These are phyloP conservation scores for Ptilorrhoa leucosticta DNA, from an alignment of 2,113 vertebrate genomes.

Conservation along the genomic window DNA sequence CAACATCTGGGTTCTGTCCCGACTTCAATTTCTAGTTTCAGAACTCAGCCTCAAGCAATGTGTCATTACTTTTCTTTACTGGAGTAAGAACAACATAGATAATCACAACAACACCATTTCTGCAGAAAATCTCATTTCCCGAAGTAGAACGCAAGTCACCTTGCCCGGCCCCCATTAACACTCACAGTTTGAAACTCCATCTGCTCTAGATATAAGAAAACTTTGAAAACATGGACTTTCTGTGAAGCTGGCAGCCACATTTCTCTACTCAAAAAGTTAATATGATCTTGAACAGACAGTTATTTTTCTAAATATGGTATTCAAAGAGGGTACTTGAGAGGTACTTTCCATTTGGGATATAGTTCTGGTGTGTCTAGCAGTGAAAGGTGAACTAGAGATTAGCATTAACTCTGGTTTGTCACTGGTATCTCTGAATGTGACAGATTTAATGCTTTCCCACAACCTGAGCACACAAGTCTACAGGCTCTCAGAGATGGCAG, in stretches of 20 bases:
- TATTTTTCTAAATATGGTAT: neutral
- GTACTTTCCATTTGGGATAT: neutral
- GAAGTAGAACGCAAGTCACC: neutral
- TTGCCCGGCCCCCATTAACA: fast-evolving
- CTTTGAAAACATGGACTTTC: neutral
- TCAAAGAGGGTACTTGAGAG: neutral
- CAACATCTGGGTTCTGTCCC: neutral
- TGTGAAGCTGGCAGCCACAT: neutral
- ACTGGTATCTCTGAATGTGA: neutral
- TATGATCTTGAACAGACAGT: neutral
- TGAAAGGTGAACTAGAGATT: neutral
- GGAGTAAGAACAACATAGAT: neutral
- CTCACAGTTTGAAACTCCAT: neutral
- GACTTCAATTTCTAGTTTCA: neutral
- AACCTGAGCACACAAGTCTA: neutral
- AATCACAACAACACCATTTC: neutral
- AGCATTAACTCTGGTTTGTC: neutral
- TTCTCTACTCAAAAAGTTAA: neutral
- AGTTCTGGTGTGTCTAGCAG: fast-evolving
- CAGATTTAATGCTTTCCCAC: neutral
- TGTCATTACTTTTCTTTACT: neutral
- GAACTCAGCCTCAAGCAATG: neutral
- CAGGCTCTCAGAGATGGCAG: neutral
- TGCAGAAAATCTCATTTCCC: conserved; percentile 11
- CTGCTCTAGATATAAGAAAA: neutral